Base-by-base conservation (phyloP, 2,888 invertebrate genomes). In the Lepidocyrtinus sp. region DNA sequence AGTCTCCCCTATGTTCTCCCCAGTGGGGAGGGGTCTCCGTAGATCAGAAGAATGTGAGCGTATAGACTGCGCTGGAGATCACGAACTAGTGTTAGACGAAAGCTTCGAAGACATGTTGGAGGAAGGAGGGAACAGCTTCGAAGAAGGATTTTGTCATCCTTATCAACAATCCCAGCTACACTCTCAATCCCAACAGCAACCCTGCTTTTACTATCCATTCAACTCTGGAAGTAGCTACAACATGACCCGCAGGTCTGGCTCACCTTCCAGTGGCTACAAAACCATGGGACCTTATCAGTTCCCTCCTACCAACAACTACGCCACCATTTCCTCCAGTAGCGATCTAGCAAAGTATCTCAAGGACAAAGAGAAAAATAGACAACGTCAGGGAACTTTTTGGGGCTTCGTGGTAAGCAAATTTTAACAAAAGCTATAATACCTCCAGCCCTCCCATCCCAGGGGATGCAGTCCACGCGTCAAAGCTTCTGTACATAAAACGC, bases 291-390 rank as follows among this genome's bases (percentile, higher is more conserved):
- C 85, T 5, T 83, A 63, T 45, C 72, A 67, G 15, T 71, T 67
- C 21, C 62, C 65, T 12, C n/a, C 22, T 1, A 21, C n/a, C n/a
- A n/a, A n/a, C 22, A 61, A 72, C 25, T 82, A 82, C 61, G 84
- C 84, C 0, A 82, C 84, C 17, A 67, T 84, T 19, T 75, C 82
- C n/a, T 75, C 77, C 0, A 69, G 74, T 24, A 68, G 81, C 75
- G 85, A 85, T 62, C 80, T 85, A 27, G 81, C 74, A 3, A 85
- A 83, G 64, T 84, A 82, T 69, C 50, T 85, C 21, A 81, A 76
- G 50, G 85, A 85, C 26, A 82, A 78, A 62, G 75, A 82, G 50
- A 73, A 27, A 59, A 61, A 62, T 19, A 63, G 70, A 27, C 70
- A 76, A 24, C 72, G 68, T 15, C 77, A 76, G 19, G 36, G 25